phyloP scores from a whole-genome alignment of 2,113 vertebrate genomes.

The Engraulis encrasicolus region DNA sequence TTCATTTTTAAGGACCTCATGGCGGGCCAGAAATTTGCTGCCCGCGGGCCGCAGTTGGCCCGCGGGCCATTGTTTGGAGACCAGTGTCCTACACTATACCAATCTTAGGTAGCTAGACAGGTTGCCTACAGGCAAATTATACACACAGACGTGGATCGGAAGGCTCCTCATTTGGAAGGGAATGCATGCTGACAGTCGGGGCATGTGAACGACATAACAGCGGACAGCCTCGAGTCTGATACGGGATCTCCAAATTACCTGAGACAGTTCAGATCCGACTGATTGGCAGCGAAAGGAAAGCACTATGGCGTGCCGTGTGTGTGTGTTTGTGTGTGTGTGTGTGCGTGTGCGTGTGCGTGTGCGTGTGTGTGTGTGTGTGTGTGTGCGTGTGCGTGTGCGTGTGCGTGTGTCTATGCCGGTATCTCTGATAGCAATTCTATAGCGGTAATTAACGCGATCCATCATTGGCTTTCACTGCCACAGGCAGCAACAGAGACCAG shows the following conservation, averaged over 20 bases:
- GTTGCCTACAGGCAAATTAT: neutral
- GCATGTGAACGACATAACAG: neutral
- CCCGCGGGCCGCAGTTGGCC: no score
- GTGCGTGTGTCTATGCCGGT: neutral
- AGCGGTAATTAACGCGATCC: neutral
- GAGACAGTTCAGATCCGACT: neutral
- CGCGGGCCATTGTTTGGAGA: no score
- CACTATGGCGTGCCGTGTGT: neutral
- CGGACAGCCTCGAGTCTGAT: neutral
- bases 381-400: no score
- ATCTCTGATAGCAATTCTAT: neutral
- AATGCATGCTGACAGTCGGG: neutral
- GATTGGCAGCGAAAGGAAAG: neutral
- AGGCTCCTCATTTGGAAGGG: neutral
- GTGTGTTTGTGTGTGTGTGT: no score
- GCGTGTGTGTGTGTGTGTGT: no score
- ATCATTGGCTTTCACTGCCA: neutral
- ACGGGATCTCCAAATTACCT: slow-evolving; percentile 6
- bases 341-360: no score
- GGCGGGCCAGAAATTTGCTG: no score
- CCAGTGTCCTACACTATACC: neutral
- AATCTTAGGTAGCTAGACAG: neutral
- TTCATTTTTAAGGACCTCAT: no score
- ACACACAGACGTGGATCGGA: neutral
- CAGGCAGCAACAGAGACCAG: neutral